Base-by-base conservation (phyloP, 1,140 invertebrate species). In the Campoletis sonorensis region DNA sequence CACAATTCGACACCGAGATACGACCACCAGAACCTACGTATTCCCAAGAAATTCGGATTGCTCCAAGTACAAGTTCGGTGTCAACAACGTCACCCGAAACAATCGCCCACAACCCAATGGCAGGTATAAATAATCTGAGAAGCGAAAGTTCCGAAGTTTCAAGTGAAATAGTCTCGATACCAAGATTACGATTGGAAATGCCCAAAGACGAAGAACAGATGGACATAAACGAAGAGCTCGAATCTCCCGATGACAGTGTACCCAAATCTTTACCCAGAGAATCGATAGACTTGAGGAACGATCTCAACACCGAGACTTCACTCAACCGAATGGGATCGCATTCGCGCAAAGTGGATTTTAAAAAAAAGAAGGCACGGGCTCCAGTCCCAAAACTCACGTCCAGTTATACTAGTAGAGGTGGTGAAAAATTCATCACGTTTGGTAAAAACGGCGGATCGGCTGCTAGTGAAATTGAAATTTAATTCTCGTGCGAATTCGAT, bases 1-100 rank as follows among this genome's bases (percentile, higher is more conserved):
- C 84, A 27, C 79, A 82, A 51, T 85, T 85, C 71, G 84, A 85
- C 64, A 23, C 23, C 30, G 76, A 76, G 18, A 16, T 33, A 15
- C 16, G 40, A 11, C 16, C 21, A 18, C 15, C 37, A 10, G 23
- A 70, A 70, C 27, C 37, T 3, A 30, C 21, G 37, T 49, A 13
- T 30, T 40, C 30, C 10, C 75, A 23, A 21, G 21, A 58, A n/a
- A 80, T 70, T 80, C 37, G 51, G 54, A 49, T 45, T 3, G 49
- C 27, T 23, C 49, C 61, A 2, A 78, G n/a, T 54, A 37, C 30
- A 45, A 54, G 37, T 51, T 70, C 40, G 30, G 15, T 26, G 16
- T 21, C 79, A n/a, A 54, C n/a, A 3, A 67, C 58, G 21, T 61
- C 71, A 40, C 68, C 79, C 15, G 45, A 49, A 27, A 18, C 54